Base-by-base conservation (phyloP, 2,797 vertebrate species). In the Sebastes hubbsi region DNA sequence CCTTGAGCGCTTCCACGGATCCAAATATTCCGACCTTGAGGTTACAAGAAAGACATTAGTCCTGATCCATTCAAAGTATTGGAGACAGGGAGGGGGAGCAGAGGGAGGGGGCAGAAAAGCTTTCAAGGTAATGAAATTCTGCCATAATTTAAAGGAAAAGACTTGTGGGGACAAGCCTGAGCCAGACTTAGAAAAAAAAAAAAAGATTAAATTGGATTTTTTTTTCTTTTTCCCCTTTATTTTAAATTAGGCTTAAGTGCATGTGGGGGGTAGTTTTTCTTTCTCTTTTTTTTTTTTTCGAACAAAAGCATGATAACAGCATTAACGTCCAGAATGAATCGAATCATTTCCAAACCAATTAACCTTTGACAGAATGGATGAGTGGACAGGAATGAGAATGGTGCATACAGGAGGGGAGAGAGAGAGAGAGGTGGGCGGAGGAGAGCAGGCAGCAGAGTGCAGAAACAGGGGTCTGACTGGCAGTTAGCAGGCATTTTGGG, bases 321-420 rank as follows among this genome's bases (percentile, higher is more conserved):
- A 96, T 97, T 96, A 97, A 93, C 71, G 92, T 94, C 91, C 89
- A 91, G 93, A 96, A 95, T 95, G 94, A 96, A 96, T 96, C 92
- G 90, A 96, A 96, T 96, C 94, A 96, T 96, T 96, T 96, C 95
- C 95, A 96, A 97, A 95, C 96, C 96, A 96, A 97, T 96, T 97
- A 96, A 97, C 96, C 96, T 96, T 95, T 96, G 95, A 96, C 95
- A 95, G 93, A 95, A 95, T 84, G 94, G 94, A 96, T 95, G 95
- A 96, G 95, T 95, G 95, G 95, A 94, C 92, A 92, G 90, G 92
- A 95, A 95, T 93, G 93, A 94, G 92, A 95, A 91, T 89, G 89
- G 82, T 81, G 88, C 67, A 87, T 70, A 77, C 7, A 62, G 65
- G 72, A 81, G 77, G 42, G 55, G 58, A 83, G 72, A 60, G 60